Conservation (phyloP, 1,140 invertebrate species). For the Drosophila pseudoobscura region DNA sequence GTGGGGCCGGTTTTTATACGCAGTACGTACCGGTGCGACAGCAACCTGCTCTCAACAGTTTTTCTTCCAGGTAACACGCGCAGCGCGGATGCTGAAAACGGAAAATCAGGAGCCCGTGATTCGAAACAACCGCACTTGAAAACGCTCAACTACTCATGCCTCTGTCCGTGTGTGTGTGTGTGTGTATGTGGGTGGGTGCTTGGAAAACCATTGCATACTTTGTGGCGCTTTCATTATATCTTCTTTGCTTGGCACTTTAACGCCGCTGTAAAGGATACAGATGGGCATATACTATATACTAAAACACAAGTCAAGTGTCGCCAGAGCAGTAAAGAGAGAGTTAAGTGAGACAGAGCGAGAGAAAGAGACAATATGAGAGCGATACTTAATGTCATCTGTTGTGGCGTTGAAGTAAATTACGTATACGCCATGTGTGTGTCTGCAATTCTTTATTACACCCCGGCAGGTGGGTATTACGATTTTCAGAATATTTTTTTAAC, state of each 20-base stretch:
- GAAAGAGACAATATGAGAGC: background rate
- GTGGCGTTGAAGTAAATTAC: slow-evolving; percentile 66
- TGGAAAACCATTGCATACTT: slow-evolving; percentile 58
- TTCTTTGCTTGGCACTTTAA: slow-evolving; percentile 73
- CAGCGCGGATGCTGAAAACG: too few species aligned
- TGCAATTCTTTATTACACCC: slow-evolving; percentile 8
- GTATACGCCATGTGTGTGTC: slow-evolving; percentile 70
- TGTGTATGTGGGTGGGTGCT: slow-evolving; percentile 5
- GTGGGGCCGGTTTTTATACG: too few species aligned
- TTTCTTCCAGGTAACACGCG: too few species aligned
- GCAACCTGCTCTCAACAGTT: too few species aligned
- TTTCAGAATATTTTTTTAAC: too few species aligned
- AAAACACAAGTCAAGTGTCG: slow-evolving; percentile 77
- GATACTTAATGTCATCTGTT: slow-evolving; percentile 36
- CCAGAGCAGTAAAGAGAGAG: slow-evolving; percentile 4
- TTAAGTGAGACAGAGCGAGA: background rate
- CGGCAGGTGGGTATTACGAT: background rate
- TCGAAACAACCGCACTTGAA: too few species aligned
- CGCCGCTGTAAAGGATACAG: slow-evolving; percentile 70
- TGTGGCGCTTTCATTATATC: slow-evolving; percentile 74
- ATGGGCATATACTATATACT: slow-evolving; percentile 34
- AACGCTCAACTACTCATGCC: too few species aligned
- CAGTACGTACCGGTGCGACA: too few species aligned
- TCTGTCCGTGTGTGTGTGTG: slow-evolving; percentile 15
- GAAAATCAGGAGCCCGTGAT: too few species aligned